Evolutionary conservation across 1,140 invertebrate species (phyloP), one percentile per base, ranked within the genome.

Genomic region (Chrysopa pallens): DNA sequence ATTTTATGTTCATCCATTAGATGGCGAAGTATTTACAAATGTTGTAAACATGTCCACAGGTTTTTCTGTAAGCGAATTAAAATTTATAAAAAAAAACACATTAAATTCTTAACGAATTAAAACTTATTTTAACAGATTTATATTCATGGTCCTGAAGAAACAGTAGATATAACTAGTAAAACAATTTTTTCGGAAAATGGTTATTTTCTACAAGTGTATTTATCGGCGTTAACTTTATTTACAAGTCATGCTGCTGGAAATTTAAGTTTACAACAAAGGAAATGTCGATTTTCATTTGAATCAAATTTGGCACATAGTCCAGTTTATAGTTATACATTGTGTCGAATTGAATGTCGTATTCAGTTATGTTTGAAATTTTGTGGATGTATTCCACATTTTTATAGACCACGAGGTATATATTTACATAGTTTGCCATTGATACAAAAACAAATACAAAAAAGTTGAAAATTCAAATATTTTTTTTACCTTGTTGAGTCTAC

Each of bases 21-120:
- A 80, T 52, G 76, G 76, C 2, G 76, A 80, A 57, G 70, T 77
- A 11, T 78, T 78, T 52, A 69, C 72, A 0, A 74, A 78, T 53
- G 64, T 77, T 12, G 70, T 76, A n/a, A 76, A 77, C 43, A 63
- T 78, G 36, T 72, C 73, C 0, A 69, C 68, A 4, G 64, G 68
- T 13, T 78, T 74, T 50, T 62, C 67, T 52, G 72, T 73, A 57
- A 64, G 55, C 56, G 36, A 15, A 29, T 40, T 4, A n/a, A n/a
- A n/a, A n/a, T n/a, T n/a, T n/a, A n/a, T n/a, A n/a, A n/a, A n/a
- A n/a, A n/a, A n/a, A n/a, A 23, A 23, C 5, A 23, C 5, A 3
- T 23, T 23, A 23, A 23, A 23, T 23, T 23, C 2, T 23, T 23
- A 23, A 23, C 17, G 17, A 23, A 23, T 23, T 23, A 23, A 23